phyloP scores from a whole-genome alignment of 2,888 invertebrate species.

The Oasisia sp. region DNA sequence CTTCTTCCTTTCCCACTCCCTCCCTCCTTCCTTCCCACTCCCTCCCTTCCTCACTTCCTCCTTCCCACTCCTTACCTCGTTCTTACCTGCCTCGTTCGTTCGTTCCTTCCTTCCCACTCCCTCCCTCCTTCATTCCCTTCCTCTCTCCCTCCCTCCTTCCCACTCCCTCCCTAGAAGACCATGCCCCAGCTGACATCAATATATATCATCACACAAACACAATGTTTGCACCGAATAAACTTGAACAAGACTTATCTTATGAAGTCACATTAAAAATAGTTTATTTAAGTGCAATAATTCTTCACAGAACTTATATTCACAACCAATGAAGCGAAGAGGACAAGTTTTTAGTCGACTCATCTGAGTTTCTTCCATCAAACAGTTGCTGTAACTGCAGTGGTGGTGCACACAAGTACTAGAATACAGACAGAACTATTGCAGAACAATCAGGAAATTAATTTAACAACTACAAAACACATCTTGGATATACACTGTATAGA shows the following conservation, averaged over 20 bases:
- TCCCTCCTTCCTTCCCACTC: too few relatives aligned
- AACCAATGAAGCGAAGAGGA: background rate
- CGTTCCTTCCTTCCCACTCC: too few relatives aligned
- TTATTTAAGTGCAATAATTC: background rate
- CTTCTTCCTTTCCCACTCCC: too few relatives aligned
- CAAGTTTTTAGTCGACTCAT: background rate
- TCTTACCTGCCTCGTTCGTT: too few relatives aligned
- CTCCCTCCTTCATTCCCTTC: too few relatives aligned
- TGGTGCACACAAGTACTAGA: background rate
- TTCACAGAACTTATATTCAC: background rate
- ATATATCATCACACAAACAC: background rate
- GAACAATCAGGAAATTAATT: conserved; percentile 17
- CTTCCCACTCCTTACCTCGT: too few relatives aligned
- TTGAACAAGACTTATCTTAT: background rate
- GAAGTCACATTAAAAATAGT: conserved; percentile 8
- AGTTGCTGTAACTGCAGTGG: background rate
- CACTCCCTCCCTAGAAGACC: too few relatives aligned
- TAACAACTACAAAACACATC: background rate
- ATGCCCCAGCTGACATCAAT: background rate
- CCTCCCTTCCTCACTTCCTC: too few relatives aligned
- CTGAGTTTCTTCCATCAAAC: background rate
- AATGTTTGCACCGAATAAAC: background rate
- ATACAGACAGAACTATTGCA: background rate
- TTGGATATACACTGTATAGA: background rate
- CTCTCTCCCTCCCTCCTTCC: too few relatives aligned